phyloP scores from a whole-genome alignment of 1,140 invertebrate species.

The Triops longicaudatus region DNA sequence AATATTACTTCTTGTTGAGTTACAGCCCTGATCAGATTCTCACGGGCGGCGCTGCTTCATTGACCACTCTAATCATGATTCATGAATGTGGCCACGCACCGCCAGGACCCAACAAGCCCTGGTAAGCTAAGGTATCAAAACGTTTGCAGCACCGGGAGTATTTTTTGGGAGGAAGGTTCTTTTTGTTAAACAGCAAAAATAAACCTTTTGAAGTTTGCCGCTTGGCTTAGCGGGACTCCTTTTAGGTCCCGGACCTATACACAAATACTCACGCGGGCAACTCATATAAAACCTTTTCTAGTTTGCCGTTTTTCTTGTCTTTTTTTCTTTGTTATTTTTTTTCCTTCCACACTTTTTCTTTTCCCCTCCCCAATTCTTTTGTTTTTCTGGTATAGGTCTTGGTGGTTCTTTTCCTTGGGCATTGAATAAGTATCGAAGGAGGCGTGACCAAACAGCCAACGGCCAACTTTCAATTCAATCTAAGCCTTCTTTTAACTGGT shows the following conservation, averaged over 20 bases:
- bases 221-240: background rate
- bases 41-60: conserved; percentile 13
- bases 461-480: background rate
- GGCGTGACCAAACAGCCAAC: background rate
- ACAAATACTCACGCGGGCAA: background rate
- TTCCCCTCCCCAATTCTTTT: background rate
- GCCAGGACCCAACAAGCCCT: background rate
- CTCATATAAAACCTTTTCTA: background rate
- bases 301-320: background rate
- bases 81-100: conserved; percentile 9
- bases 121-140: background rate
- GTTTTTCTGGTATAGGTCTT: background rate
- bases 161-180: background rate
- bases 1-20: background rate
- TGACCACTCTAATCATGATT: conserved; percentile 12
- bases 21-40: conserved; percentile 4
- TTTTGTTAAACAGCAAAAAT: background rate
- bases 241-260: background rate
- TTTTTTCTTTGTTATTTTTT: background rate
- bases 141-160: too few relatives aligned
- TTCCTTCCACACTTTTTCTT: background rate
- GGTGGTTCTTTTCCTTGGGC: background rate
- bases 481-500: background rate
- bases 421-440: background rate
- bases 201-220: conserved; percentile 6